A percentile compares a stretch with the other conserved stretches of the same genome.
These are phyloP conservation scores for Drosophila melanica DNA, from an alignment of 1,140 invertebrate genomes.

Conservation along the genomic window DNA sequence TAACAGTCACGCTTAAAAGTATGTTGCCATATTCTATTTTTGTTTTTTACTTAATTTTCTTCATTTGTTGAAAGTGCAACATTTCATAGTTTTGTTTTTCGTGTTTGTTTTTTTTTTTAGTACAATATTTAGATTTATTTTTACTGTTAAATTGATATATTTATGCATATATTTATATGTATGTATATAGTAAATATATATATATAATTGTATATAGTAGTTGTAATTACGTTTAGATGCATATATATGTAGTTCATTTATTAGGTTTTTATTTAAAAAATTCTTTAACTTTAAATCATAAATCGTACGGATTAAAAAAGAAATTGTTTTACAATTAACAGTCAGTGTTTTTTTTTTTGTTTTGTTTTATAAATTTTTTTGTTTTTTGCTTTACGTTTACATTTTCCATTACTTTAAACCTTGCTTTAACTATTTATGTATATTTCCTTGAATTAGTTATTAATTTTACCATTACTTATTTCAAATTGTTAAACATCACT, in stretches of 20 bases:
- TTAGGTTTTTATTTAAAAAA: conserved; percentile 61
- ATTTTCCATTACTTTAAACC: conserved; percentile 57
- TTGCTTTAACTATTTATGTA: conserved; percentile 65
- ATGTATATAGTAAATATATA: conserved; percentile 65
- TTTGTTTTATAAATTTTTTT: conserved; percentile 57
- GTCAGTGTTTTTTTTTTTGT: conserved; percentile 77
- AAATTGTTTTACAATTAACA: conserved; percentile 84
- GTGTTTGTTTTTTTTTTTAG: conserved; percentile 55
- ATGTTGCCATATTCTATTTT: conserved; percentile 37
- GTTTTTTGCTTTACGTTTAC: conserved; percentile 55
- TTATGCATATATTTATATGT: conserved; percentile 72
- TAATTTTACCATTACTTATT: conserved; percentile 65
- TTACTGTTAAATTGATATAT: conserved; percentile 81
- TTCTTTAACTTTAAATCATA: conserved; percentile 72
- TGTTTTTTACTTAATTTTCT: conserved; percentile 40
- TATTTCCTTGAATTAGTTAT: conserved; percentile 66
- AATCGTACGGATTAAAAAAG: conserved; percentile 67
- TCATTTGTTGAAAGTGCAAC: conserved; percentile 66
- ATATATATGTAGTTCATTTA: conserved; percentile 66
- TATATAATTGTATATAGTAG: conserved; percentile 80
- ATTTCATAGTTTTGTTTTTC: conserved; percentile 54
- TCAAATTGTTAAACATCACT: conserved; percentile 61
- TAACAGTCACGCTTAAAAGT: conserved; percentile 23
- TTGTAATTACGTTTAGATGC: conserved; percentile 74
- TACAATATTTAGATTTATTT: conserved; percentile 82